phyloP scores from a whole-genome alignment of 2,797 vertebrate genomes.

The Sebastolobus alascanus region DNA sequence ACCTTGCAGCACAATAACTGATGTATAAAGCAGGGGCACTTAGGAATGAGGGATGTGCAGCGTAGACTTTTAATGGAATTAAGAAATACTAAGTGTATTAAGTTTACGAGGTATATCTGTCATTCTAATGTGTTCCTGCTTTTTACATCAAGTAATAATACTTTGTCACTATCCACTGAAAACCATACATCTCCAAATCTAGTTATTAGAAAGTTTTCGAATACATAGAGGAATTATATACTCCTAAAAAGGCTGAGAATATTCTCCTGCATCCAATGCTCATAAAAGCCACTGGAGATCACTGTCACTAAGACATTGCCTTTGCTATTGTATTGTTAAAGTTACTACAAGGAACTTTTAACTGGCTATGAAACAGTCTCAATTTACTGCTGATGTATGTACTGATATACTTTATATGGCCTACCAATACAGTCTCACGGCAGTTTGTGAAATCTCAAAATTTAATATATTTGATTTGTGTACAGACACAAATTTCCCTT shows the following conservation, averaged over 20 bases:
- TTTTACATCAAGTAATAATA: slow-evolving; percentile 9
- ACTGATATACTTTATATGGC: too few relatives aligned
- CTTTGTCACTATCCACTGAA: neutral
- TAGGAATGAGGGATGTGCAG: slow-evolving; percentile 17
- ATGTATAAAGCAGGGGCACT: slow-evolving; percentile 28
- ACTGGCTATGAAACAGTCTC: neutral
- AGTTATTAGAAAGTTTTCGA: neutral
- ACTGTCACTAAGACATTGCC: neutral
- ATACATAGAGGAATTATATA: neutral
- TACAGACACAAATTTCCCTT: too few relatives aligned
- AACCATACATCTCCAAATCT: neutral
- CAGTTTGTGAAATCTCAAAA: too few relatives aligned
- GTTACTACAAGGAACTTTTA: neutral
- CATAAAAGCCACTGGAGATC: neutral
- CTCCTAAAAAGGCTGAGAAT: neutral
- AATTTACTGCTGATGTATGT: too few relatives aligned
- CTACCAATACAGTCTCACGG: too few relatives aligned
- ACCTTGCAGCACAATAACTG: neutral
- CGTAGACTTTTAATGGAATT: slow-evolving; percentile 32
- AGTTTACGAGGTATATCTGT: slow-evolving; percentile 8
- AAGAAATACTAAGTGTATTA: slow-evolving; percentile 28
- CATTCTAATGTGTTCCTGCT: slow-evolving; percentile 31
- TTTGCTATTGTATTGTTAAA: neutral
- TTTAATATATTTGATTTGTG: too few relatives aligned
- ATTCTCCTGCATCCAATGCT: neutral